Conservation (phyloP, 2,113 vertebrate species). For the Chionodraco myersi region DNA sequence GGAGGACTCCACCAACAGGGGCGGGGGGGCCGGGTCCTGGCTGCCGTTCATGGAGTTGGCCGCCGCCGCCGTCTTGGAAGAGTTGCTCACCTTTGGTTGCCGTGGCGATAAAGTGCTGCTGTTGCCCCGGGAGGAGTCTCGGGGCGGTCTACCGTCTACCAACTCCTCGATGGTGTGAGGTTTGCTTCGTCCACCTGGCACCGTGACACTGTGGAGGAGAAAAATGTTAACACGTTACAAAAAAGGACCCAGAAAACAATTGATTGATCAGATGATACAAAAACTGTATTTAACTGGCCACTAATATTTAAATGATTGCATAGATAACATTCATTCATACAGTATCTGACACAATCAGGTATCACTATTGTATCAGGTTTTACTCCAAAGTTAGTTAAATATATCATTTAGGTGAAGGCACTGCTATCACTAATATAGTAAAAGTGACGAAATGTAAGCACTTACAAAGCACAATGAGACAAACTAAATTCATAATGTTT, state of each 20-base stretch:
- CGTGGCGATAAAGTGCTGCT: constrained; percentile 83
- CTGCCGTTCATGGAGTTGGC: constrained; percentile 84
- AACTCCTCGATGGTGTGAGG: constrained; percentile 43
- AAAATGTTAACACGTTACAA: not conserved
- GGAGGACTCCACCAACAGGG: constrained; percentile 84
- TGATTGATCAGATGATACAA: not conserved
- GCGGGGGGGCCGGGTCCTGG: constrained; percentile 79
- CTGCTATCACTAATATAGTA: not conserved
- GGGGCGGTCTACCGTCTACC: constrained; percentile 63
- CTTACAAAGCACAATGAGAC: no score
- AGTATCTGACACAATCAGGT: no score
- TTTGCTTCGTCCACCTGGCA: constrained; percentile 70
- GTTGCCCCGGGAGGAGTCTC: constrained; percentile 78
- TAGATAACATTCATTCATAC: no score
- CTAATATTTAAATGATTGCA: no score
- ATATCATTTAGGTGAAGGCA: not conserved
- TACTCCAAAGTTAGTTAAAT: not conserved
- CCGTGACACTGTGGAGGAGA: constrained; percentile 47
- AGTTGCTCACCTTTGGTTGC: constrained; percentile 65
- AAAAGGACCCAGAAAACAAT: not conserved
- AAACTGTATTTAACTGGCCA: not conserved
- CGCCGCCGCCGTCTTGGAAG: constrained; percentile 54
- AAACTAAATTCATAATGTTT: no score
- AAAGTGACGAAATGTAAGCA: not conserved
- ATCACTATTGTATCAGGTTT: no score